Base-by-base conservation (phyloP, 2,113 vertebrate genomes). In the Colaptes auratus region DNA sequence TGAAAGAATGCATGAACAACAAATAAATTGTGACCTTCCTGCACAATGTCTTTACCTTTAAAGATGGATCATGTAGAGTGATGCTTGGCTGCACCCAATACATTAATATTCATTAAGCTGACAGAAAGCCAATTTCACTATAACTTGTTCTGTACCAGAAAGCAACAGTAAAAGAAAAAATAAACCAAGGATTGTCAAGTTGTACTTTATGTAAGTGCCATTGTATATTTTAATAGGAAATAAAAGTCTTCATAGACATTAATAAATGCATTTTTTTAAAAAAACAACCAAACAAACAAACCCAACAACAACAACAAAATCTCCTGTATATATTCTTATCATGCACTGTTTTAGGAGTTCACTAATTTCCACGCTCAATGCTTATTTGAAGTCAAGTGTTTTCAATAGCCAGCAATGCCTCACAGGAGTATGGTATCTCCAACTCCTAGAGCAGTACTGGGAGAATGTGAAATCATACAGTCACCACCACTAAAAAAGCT, bases 41-140 rank as follows among this genome's bases (percentile, higher is more conserved):
- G 73, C 61, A 96, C 95, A 97, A 97, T 7, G 19, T 87, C 61
- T 93, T 95, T 93, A 95, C 82, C 77, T 97, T 96, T 97, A 94
- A 96, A 96, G 97, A 96, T 83, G 67, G 95, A 97, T 98, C 95
- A 97, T 89, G 69, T 46, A 88, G 50, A 81, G 73, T 85, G 85
- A 96, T 87, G 92, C 84, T 91, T 90, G 82, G 72, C 84, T 97
- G 95, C 93, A 96, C 89, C 84, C 89, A 96, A 97, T 97, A 94
- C 88, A 97, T 97, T 96, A 97, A 96, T 97, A 97, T 96, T 96
- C 97, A 97, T 97, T 97, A 97, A 95, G 75, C n/a, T 97, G 97
- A 97, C 95, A 96, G 93, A 97, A 97, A 98, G 91, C 95, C 97
- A 97, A 94, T 97, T 96, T 95, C 91, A 93, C 82, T 77, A 88